A percentile compares a stretch with the other conserved stretches of the same genome.
These are phyloP conservation scores for Arothron firmamentum DNA, from an alignment of 2,113 vertebrate genomes.

Conservation along the genomic window DNA sequence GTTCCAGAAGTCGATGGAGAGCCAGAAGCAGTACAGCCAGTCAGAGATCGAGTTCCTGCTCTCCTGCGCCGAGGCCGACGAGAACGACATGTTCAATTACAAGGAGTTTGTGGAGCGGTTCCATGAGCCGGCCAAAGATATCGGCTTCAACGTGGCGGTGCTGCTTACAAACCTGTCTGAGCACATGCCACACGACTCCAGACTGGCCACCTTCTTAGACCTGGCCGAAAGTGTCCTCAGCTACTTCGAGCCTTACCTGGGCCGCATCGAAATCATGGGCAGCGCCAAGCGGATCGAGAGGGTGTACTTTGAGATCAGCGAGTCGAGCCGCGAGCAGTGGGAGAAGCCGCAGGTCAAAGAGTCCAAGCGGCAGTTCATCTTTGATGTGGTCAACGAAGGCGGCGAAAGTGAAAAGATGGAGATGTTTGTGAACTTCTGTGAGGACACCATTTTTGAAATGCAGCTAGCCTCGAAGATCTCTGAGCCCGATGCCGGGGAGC, in stretches of 20 bases:
- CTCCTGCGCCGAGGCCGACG: slow-evolving; percentile 90
- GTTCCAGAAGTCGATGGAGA: slow-evolving; percentile 98
- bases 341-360: slow-evolving; percentile 98
- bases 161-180: slow-evolving; percentile 93
- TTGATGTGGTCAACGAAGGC: slow-evolving; percentile 96
- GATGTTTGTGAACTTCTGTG: slow-evolving; percentile 97
- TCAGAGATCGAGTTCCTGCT: slow-evolving; percentile 94
- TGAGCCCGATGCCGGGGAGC: slow-evolving; percentile 82
- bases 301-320: slow-evolving; percentile 97
- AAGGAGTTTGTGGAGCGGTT: slow-evolving; percentile 93
- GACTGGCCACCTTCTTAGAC: slow-evolving; percentile 85
- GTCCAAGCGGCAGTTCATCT: slow-evolving; percentile 97
- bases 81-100: slow-evolving; percentile 97
- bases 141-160: slow-evolving; percentile 95
- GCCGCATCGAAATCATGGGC: slow-evolving; percentile 97
- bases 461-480: slow-evolving; percentile 97
- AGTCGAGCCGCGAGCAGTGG: slow-evolving; percentile 95
- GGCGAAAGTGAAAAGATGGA: slow-evolving; percentile 98
- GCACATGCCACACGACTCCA: slow-evolving; percentile 95
- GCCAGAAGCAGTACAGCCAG: slow-evolving; percentile 92
- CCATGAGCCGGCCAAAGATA: slow-evolving; percentile 96
- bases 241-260: slow-evolving; percentile 95
- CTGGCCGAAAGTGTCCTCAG: slow-evolving; percentile 90
- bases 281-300: slow-evolving; percentile 95
- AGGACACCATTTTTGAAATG: slow-evolving; percentile 99